Evolutionary conservation across 2,797 vertebrate species (phyloP).

Genomic region (Natrix natrix): DNA sequence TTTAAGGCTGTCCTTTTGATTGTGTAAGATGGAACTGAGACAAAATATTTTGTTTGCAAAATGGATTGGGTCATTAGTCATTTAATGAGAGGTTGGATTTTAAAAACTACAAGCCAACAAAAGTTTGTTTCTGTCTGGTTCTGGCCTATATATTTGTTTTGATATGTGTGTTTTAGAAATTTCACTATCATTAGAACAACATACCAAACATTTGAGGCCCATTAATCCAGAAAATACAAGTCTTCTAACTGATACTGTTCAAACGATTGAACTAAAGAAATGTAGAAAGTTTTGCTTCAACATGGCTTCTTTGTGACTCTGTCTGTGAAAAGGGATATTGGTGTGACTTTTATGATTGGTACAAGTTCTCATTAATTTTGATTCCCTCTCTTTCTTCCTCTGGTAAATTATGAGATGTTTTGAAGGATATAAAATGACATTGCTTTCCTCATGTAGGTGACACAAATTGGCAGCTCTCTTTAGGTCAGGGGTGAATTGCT

Average conservation of each 20-base stretch:
- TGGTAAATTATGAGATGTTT: slow-evolving; percentile 16
- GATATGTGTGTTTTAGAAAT: slow-evolving; percentile 9
- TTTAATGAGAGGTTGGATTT: not conserved
- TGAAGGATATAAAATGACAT: slow-evolving; percentile 27
- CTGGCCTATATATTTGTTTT: not conserved
- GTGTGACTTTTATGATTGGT: slow-evolving; percentile 10
- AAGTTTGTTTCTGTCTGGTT: not conserved
- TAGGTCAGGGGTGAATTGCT: not conserved
- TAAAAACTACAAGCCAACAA: slow-evolving; percentile 3
- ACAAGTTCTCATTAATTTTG: slow-evolving; percentile 8
- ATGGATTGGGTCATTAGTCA: not conserved
- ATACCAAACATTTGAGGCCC: slow-evolving; percentile 10
- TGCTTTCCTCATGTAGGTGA: not conserved
- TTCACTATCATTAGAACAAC: slow-evolving; percentile 34
- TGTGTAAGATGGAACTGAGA: not conserved
- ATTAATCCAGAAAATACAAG: slow-evolving; percentile 20
- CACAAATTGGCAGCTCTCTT: slow-evolving; percentile 41
- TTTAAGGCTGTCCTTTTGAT: not conserved
- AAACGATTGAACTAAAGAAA: slow-evolving; percentile 21
- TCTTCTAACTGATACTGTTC: slow-evolving; percentile 38
- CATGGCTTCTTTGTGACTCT: slow-evolving; percentile 11
- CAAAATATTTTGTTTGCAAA: not conserved
- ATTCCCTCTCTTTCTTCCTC: not conserved
- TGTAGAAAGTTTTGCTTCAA: slow-evolving; percentile 16
- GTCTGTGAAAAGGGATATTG: slow-evolving; percentile 19